These are phyloP conservation scores for Pyrocephalus nanus DNA, from an alignment of 2,797 vertebrate species.

Conservation along the genomic window DNA sequence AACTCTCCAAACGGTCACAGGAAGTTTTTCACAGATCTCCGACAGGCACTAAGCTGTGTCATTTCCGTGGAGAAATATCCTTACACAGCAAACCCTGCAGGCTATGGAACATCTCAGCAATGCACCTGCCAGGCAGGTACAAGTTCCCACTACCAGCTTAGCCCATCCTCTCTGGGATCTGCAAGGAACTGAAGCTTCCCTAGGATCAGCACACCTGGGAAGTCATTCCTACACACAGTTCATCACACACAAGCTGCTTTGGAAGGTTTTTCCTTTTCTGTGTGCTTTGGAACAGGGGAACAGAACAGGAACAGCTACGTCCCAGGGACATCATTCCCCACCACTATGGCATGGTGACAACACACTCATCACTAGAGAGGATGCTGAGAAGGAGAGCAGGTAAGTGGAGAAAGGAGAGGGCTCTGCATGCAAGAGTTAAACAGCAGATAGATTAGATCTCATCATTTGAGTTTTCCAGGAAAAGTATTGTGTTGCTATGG, in stretches of 20 bases:
- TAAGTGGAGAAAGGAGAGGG: neutral
- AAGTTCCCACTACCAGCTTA: neutral
- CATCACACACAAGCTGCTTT: neutral
- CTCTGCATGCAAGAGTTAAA: constrained; percentile 46
- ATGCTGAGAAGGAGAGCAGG: neutral
- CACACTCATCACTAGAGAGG: neutral
- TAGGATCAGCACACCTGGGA: neutral
- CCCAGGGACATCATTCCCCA: neutral
- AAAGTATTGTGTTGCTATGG: constrained; percentile 64
- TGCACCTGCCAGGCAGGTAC: fast-evolving
- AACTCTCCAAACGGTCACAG: neutral
- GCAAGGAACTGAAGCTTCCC: neutral
- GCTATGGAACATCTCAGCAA: neutral
- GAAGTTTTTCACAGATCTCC: neutral
- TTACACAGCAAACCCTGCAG: neutral
- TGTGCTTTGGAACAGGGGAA: neutral
- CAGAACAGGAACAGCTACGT: neutral
- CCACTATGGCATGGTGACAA: neutral
- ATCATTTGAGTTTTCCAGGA: constrained; percentile 50
- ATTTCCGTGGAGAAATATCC: neutral
- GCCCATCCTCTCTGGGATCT: neutral
- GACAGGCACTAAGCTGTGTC: neutral
- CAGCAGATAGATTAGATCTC: constrained; percentile 33
- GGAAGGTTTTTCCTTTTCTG: neutral
- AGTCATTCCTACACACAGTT: neutral